Evolutionary conservation across 2,888 invertebrate species (phyloP), one percentile per base, ranked within the genome.

Genomic region (Tribolium freemani): DNA sequence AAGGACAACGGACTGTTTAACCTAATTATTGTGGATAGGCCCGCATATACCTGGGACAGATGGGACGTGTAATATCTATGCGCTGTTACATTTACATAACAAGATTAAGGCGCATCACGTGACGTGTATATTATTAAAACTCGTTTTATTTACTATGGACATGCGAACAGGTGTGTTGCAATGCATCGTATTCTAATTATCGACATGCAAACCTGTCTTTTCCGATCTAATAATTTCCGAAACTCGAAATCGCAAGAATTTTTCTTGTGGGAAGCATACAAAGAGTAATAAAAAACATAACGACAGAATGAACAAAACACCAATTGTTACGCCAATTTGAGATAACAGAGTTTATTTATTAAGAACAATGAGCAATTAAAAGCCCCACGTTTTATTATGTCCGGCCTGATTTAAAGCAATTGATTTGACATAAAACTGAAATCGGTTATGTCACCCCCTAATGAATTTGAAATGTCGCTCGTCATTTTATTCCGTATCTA

Each of bases 351-450:
- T 69, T 69, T 61, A 61, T 69, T 69, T 69, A 70, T 53, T 31
- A 70, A 70, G 71, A 72, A 72, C 71, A 72, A 72, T 72, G 56
- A 50, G 26, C 67, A 72, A 72, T 72, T 68, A 72, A 72, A 64
- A 69, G 54, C 53, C 61, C 53, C 53, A 67, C 5, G 44, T 31
- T 67, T 58, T 56, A 21, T 58, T 60, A 69, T 58, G 50, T n/a
- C 30, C 60, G 20, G 21, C 51, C 31, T 16, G 54, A 60, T 66
- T 66, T 66, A 45, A 66, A 67, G 48, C 66, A 64, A 64, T 67
- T 46, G 54, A 26, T 67, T 63, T 50, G 63, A 63, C 63, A 50
- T 66, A 53, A 53, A 64, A 53, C 53, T 44, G 38, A 11, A 38
- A 38, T 38, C 38, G 38, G 38, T 38, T 38, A 38, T 3, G 38